These are phyloP conservation scores for Tokudaia muenninki DNA, from an alignment of 2,797 vertebrate species.

Conservation along the genomic window DNA sequence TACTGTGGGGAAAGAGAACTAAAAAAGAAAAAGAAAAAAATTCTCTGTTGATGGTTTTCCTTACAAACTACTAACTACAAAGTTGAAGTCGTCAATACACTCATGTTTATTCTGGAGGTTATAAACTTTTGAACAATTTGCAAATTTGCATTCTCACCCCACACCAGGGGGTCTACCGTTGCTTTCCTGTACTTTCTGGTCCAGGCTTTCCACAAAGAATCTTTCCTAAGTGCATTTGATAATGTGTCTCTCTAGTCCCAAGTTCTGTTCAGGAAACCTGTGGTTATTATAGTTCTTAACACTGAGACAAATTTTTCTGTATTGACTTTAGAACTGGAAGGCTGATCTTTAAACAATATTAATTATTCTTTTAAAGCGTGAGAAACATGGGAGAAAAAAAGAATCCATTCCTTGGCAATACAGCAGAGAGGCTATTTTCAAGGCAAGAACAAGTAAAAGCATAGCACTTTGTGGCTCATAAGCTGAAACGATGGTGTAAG, in stretches of 20 bases:
- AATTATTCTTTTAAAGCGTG: neutral
- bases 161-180: neutral
- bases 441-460: neutral
- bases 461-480: neutral
- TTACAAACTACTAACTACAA: constrained; percentile 12
- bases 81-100: neutral
- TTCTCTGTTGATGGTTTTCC: neutral
- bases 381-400: neutral
- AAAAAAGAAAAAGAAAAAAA: neutral
- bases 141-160: neutral
- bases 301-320: neutral
- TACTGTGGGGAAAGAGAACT: no score
- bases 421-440: neutral
- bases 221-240: neutral
- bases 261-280: constrained; percentile 15
- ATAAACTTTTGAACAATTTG: neutral
- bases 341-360: neutral
- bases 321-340: constrained; percentile 15
- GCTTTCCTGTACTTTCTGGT: neutral
- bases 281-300: neutral
- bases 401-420: neutral
- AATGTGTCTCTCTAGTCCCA: neutral
- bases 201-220: neutral
- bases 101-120: neutral
- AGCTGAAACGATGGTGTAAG: constrained; percentile 2